Evolutionary conservation across 2,888 invertebrate genomes (phyloP).

Genomic region (Ochlodes sylvanus): DNA sequence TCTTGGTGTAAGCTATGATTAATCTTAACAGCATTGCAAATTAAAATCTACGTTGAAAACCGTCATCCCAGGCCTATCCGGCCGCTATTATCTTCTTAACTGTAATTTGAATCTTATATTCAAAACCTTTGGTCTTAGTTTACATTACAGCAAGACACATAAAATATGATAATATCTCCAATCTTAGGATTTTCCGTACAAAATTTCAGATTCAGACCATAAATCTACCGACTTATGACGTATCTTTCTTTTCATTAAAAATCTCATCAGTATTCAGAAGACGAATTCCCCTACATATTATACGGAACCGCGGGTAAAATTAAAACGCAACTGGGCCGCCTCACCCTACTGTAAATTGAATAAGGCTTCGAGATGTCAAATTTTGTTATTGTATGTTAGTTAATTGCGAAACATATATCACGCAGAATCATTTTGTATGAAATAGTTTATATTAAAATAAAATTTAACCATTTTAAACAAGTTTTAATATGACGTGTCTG

Average conservation of each 20-base stretch:
- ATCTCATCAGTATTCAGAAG: constrained; percentile 17
- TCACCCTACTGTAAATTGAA: constrained; percentile 36
- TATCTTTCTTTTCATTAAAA: constrained; percentile 21
- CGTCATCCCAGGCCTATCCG: background rate
- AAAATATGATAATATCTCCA: constrained; percentile 7
- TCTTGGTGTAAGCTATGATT: background rate
- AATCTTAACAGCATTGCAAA: background rate
- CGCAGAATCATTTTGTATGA: background rate
- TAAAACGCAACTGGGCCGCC: constrained; percentile 40
- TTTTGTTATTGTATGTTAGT: background rate
- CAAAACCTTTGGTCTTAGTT: background rate
- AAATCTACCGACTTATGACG: constrained; percentile 15
- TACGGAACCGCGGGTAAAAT: constrained; percentile 34
- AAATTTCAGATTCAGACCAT: constrained; percentile 9
- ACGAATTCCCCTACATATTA: constrained; percentile 9
- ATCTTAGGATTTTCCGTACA: constrained; percentile 6
- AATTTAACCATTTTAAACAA: too few species aligned
- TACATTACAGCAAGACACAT: constrained; percentile 10
- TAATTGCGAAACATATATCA: background rate
- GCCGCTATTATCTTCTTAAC: background rate
- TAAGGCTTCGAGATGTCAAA: constrained; percentile 38
- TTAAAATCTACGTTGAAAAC: background rate
- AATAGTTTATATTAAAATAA: too few species aligned
- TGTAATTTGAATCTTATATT: constrained; percentile 8
- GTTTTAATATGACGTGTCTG: too few species aligned